Percentiles rank a stretch among this genome's conserved stretches.
phyloP scores from a whole-genome alignment of 2,113 vertebrate genomes.

The Gallinago undulata region DNA sequence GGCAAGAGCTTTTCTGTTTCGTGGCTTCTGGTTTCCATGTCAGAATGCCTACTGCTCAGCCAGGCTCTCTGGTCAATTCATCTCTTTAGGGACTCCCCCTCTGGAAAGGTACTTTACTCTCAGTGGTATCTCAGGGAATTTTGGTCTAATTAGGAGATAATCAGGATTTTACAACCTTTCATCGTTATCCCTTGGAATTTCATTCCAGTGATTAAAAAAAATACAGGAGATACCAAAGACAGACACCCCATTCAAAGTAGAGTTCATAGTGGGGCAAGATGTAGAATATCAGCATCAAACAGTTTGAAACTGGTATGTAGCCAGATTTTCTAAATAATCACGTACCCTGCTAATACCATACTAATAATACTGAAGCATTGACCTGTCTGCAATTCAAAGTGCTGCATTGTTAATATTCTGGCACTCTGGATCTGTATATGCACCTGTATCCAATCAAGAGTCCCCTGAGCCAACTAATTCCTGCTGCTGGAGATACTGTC shows the following conservation, averaged over 20 bases:
- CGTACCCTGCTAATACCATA: background rate
- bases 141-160: background rate
- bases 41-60: background rate
- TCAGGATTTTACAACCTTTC: background rate
- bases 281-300: background rate
- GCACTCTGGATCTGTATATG: background rate
- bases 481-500: conserved; percentile 20
- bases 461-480: conserved; percentile 46
- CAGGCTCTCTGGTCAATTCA: background rate
- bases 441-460: background rate
- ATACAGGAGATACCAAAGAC: background rate
- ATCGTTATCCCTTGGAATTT: background rate
- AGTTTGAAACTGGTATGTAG: background rate
- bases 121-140: background rate
- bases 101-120: background rate
- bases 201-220: background rate
- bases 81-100: background rate
- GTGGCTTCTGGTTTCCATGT: background rate
- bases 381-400: background rate
- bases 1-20: background rate
- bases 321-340: background rate
- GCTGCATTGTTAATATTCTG: conserved; percentile 9
- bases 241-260: background rate
- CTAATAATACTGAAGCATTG: background rate
- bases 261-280: background rate